phyloP scores from a whole-genome alignment of 2,113 vertebrate genomes.

The Rattus rattus region DNA sequence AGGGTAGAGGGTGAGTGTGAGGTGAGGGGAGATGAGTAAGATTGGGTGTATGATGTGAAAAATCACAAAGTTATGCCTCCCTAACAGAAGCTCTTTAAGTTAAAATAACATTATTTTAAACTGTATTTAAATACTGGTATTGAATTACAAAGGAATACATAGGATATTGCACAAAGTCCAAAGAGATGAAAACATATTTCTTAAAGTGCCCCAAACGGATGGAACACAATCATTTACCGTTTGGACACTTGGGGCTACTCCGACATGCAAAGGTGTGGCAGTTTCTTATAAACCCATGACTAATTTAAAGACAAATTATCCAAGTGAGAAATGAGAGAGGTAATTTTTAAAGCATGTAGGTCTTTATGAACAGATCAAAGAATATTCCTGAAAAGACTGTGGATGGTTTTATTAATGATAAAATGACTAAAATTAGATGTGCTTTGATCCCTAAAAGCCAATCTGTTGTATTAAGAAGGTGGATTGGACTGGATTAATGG shows the following conservation, averaged over 20 bases:
- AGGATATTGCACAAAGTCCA: background rate
- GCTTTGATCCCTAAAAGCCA: background rate
- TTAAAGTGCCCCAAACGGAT: background rate
- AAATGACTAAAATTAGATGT: background rate
- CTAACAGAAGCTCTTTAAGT: background rate
- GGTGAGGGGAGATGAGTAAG: background rate
- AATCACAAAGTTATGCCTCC: background rate
- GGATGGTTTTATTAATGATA: background rate
- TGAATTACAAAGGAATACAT: background rate
- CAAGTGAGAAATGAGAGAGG: slow-evolving; percentile 1
- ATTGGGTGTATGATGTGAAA: background rate
- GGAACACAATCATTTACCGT: background rate
- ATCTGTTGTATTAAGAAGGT: background rate
- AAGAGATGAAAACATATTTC: background rate
- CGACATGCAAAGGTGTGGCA: background rate
- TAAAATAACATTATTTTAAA: slow-evolving; percentile 20
- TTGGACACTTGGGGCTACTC: background rate
- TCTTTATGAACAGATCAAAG: slow-evolving; percentile 13
- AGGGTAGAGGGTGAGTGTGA: background rate
- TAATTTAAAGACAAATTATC: slow-evolving; percentile 7
- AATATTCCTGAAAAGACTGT: background rate
- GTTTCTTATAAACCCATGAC: background rate
- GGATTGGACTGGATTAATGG: background rate
- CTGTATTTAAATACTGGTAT: background rate
- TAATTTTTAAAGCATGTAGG: background rate